Conservation (phyloP, 2,113 vertebrate genomes). For the Gorsachius goisagi region DNA sequence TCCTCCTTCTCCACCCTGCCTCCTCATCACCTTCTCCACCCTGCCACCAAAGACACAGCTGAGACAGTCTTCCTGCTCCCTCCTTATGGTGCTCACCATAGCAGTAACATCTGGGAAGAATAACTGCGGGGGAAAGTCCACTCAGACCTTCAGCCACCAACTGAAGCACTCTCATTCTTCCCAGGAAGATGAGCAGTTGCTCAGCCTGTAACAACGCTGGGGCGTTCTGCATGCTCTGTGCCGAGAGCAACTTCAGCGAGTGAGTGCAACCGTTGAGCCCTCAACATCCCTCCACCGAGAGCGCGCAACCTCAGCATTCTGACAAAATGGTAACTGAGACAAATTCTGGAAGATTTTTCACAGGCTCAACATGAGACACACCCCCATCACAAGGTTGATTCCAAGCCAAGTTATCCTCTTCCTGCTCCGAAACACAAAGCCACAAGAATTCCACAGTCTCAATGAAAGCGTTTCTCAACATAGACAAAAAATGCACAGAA, state of each 20-base stretch:
- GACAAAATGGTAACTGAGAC: not conserved
- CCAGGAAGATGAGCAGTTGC: not conserved
- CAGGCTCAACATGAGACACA: not conserved
- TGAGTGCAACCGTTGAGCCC: not conserved
- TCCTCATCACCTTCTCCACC: not conserved
- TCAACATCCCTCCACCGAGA: not conserved
- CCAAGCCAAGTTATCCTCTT: not conserved
- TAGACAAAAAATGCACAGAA: not conserved
- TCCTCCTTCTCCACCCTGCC: not conserved
- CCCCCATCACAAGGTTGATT: not conserved
- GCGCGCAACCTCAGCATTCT: rapidly evolving
- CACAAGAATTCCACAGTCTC: not conserved
- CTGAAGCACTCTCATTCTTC: not conserved
- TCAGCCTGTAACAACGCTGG: not conserved
- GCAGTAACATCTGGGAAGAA: not conserved
- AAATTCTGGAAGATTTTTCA: not conserved
- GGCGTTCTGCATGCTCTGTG: too few relatives aligned
- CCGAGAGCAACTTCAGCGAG: not conserved
- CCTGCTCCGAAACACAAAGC: not conserved
- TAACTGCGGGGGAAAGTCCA: not conserved
- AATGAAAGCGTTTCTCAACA: not conserved
- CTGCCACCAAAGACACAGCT: rapidly evolving
- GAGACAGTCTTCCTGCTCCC: not conserved
- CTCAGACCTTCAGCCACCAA: not conserved
- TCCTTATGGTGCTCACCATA: not conserved